These are phyloP conservation scores for Callocephalon fimbriatum DNA, from an alignment of 2,113 vertebrate species.

Conservation along the genomic window DNA sequence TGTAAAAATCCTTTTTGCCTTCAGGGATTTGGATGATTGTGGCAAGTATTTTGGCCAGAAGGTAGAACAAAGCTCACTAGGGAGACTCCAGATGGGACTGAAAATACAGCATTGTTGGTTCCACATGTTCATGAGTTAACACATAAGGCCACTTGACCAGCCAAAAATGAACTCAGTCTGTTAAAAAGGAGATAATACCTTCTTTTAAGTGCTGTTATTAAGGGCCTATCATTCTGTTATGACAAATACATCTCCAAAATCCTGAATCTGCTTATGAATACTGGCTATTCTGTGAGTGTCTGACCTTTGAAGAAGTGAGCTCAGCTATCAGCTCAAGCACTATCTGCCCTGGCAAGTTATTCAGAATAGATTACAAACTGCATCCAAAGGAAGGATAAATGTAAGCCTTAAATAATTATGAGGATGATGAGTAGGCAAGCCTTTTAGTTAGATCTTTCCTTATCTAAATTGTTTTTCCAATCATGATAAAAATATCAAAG, in stretches of 20 bases:
- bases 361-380: conserved; percentile 34
- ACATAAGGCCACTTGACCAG: not conserved
- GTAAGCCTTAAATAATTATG: conserved; percentile 54
- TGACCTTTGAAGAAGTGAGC: not conserved
- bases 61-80: conserved; percentile 13
- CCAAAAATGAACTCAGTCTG: not conserved
- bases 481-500: conserved; percentile 65
- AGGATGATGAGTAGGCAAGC: conserved; percentile 49
- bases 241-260: not conserved
- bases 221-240: not conserved
- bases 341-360: not conserved
- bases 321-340: not conserved
- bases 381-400: conserved; percentile 52
- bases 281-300: not conserved
- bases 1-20: not conserved
- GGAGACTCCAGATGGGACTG: conserved; percentile 36
- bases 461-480: conserved; percentile 62
- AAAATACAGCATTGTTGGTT: not conserved
- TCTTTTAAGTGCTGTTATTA: not conserved
- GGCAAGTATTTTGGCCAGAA: conserved; percentile 43
- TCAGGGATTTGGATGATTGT: conserved; percentile 22
- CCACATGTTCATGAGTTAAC: not conserved
- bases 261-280: not conserved
- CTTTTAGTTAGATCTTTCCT: conserved; percentile 43
- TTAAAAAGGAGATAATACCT: not conserved